Percentiles rank a stretch among this genome's conserved stretches.
Conservation (phyloP, 2,113 vertebrate species). For the Emydura subglobosa region DNA sequence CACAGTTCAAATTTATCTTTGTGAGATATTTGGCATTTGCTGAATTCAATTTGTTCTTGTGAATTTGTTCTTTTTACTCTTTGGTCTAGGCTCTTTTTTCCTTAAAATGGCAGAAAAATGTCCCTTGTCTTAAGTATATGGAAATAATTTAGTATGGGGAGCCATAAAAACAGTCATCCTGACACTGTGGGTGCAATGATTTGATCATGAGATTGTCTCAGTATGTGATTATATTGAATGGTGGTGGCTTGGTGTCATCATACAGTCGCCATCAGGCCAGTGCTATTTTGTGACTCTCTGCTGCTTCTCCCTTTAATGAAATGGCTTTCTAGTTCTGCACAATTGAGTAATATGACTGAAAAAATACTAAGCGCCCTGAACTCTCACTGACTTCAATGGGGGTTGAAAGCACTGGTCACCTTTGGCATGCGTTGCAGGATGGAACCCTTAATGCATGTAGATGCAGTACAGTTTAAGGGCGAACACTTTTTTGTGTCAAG, state of each 20-base stretch:
- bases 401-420: not conserved
- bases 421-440: not conserved
- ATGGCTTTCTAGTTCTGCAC: not conserved
- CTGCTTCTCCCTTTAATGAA: not conserved
- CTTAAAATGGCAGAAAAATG: not conserved
- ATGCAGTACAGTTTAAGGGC: not conserved
- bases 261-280: not conserved
- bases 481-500: not conserved
- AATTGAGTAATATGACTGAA: not conserved
- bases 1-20: not conserved
- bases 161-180: not conserved
- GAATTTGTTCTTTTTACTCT: too few species aligned
- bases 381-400: not conserved
- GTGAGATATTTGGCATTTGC: too few species aligned
- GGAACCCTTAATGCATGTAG: not conserved
- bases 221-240: not conserved
- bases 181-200: not conserved
- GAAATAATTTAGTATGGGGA: not conserved
- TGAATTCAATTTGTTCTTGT: too few species aligned
- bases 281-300: not conserved
- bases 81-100: not conserved
- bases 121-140: not conserved
- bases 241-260: not conserved
- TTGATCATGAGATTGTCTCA: not conserved
- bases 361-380: not conserved